Percentiles rank a stretch among this genome's conserved stretches.
phyloP scores from a whole-genome alignment of 2,888 invertebrate species.

The Dolichomitus sp. region DNA sequence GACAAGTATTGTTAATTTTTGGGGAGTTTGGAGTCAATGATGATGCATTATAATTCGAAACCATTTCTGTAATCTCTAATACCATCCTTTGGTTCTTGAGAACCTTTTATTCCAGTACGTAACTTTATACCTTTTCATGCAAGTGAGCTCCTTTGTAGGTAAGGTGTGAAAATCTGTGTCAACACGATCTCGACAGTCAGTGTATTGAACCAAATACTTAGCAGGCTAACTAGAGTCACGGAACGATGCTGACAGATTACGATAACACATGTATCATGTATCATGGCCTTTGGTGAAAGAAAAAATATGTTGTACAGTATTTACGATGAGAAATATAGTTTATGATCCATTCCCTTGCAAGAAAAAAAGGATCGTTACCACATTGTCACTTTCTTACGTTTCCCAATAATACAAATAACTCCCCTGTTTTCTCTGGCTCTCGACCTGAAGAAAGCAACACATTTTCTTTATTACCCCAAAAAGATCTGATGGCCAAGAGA shows the following conservation, averaged over 20 bases:
- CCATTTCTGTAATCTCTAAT: neutral
- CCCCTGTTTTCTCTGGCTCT: slow-evolving; percentile 46
- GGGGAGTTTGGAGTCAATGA: neutral
- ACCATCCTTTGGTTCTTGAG: neutral
- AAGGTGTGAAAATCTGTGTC: neutral
- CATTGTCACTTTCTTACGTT: slow-evolving; percentile 16
- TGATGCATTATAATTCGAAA: neutral
- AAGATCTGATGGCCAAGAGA: slow-evolving; percentile 60
- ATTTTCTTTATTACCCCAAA: slow-evolving; percentile 67
- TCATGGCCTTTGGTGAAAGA: neutral
- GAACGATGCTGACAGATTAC: neutral
- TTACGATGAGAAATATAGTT: neutral
- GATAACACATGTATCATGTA: neutral
- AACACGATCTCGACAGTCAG: neutral
- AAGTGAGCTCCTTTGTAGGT: too few species aligned
- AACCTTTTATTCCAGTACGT: too few species aligned
- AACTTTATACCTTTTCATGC: too few species aligned
- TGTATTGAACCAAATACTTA: neutral
- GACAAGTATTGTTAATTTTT: neutral
- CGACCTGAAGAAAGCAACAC: slow-evolving; percentile 62
- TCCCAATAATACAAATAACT: slow-evolving; percentile 58
- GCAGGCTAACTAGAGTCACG: neutral
- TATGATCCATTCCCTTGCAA: slow-evolving; percentile 42
- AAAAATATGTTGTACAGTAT: neutral
- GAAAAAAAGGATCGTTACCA: slow-evolving; percentile 27